phyloP scores from a whole-genome alignment of 1,140 invertebrate genomes.

The Pseudomyrmex cubaensis region DNA sequence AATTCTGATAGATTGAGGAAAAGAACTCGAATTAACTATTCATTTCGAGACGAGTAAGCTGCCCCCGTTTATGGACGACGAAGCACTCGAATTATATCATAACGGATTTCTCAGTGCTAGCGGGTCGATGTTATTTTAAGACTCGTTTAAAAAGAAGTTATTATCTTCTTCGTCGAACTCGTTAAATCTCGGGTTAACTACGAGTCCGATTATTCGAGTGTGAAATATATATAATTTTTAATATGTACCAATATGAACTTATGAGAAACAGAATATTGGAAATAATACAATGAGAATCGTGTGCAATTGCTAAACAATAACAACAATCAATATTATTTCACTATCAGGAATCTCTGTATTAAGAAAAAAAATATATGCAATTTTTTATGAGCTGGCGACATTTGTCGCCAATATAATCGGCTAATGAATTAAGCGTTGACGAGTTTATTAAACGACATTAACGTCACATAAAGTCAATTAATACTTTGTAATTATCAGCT shows the following conservation, averaged over 20 bases:
- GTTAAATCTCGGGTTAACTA: slow-evolving; percentile 56
- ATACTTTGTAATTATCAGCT: slow-evolving; percentile 3
- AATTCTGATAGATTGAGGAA: slow-evolving; percentile 2
- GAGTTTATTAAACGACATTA: background rate
- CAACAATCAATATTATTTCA: background rate
- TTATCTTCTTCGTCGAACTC: slow-evolving; percentile 59
- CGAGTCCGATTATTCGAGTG: slow-evolving; percentile 16
- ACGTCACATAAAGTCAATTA: slow-evolving; percentile 33
- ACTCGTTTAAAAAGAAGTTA: slow-evolving; percentile 61
- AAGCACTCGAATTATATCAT: slow-evolving; percentile 62
- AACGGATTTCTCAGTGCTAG: slow-evolving; percentile 29
- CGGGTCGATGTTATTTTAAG: slow-evolving; percentile 44
- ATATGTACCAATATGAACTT: background rate
- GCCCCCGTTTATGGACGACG: background rate
- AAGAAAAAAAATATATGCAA: no score
- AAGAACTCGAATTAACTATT: slow-evolving; percentile 25
- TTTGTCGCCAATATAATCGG: background rate
- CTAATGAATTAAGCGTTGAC: slow-evolving; percentile 9
- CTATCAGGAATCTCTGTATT: no score
- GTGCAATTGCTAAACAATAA: no score
- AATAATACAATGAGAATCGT: no score
- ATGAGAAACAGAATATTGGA: background rate
- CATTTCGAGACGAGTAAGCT: background rate
- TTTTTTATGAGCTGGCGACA: no score
- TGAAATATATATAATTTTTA: background rate